Base-by-base conservation (phyloP, 2,797 vertebrate genomes). In the Aplochiton taeniatus region DNA sequence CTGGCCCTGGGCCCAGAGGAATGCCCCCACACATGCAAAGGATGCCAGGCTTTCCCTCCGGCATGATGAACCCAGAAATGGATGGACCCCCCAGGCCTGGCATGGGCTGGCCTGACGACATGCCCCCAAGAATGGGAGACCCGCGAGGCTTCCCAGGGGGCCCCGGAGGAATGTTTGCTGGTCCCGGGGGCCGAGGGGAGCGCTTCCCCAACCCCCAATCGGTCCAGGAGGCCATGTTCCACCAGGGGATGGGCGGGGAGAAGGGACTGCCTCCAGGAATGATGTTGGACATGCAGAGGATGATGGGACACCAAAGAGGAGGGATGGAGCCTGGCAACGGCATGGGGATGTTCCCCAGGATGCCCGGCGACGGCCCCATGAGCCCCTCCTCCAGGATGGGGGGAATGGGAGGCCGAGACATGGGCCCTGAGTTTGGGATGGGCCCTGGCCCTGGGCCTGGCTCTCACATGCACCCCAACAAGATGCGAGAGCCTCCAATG, bases 1-100 rank as follows among this genome's bases (percentile, higher is more conserved):
- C 31, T 6, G 95, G 95, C 20, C 95, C 95, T 9, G 94, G 93
- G 18, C 93, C 93, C 45, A 93, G 96, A 81, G 95, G 95, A 52
- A 96, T 98, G 92, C 93, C 95, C 55, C 93, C 96, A 57, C 95
- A 98, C 78, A 95, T 99, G 93, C 94, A 93, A 86, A 94, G 97
- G 79, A 94, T 98, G 90, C 97, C 97, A 64, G 94, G 94, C 65
- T 99, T 99, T 82, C 91, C 96, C 49, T 16, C 16, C 52, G 95
- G 95, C 60, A 98, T 99, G 95, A 97, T 99, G 76, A 98, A 96
- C 83, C 95, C 96, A 4, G 96, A 98, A 19, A 95, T 98, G 93
- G 98, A 98, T 62, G 95, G 95, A 53, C 94, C 95, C 73, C 95
- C 96, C 0, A 95, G 98, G 81, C 94, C 96, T 17, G 96, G 96